Base-by-base conservation (phyloP, 2,113 vertebrate genomes). In the Rhodinocichla rosea region DNA sequence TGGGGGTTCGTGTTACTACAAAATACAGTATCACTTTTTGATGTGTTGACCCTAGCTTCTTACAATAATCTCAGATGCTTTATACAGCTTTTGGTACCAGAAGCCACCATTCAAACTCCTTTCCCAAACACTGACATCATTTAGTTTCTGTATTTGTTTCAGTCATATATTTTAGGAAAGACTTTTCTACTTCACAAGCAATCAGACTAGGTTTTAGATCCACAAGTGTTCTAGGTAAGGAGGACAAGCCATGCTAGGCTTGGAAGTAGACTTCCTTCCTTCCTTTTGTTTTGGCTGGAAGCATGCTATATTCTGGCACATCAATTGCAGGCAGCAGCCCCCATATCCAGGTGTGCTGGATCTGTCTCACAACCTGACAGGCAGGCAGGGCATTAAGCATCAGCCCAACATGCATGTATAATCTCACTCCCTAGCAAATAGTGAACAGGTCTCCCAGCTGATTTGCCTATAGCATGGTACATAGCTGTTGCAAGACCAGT, bases 271-370 rank as follows among this genome's bases (percentile, higher is more conserved):
- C 23, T 74, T 87, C 62, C 44, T 80, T 94, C 67, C 44, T 80
- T 93, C 63, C 44, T 85, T 95, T 90, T 92, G 67, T 88, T 94
- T 92, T 87, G 87, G 55, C 84, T 96, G 63, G 87, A 91, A 85
- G 30, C 17, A 28, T 13, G 24, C 55, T 91, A 69, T 69, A 26
- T 56, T 93, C 92, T 24, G 30, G 52, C 30, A 39, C 24, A 24
- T n/a, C 28, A 40, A 33, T 3, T 1, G 1, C 21, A 64, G 57
- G 40, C 3, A 0, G 50, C 89, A 94, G 74, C 33, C 50, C 73
- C 35, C 0, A 0, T 59, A 40, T 81, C 82, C 19, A 53, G 82
- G 45, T 2, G 2, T 1, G 3, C 22, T 5, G 5, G 35, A 44
- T 91, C 47, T 44, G n/a, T 39, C 73, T 71, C 6, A 1, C 19